Percentiles rank a stretch among this genome's conserved stretches.
phyloP scores from a whole-genome alignment of 2,113 vertebrate genomes.

The Xenopus laevis region DNA sequence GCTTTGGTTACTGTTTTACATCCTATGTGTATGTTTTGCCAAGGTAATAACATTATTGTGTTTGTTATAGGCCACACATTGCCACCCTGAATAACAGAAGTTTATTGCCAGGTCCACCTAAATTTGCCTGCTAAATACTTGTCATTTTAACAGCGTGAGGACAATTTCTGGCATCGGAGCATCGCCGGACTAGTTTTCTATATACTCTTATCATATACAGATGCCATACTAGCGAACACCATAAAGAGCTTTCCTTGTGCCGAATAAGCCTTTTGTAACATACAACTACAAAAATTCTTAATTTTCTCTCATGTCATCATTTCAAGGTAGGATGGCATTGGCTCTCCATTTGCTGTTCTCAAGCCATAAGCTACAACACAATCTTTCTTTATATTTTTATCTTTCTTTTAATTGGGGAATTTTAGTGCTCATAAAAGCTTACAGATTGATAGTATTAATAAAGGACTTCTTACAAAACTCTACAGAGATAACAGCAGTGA shows the following conservation, averaged over 20 bases:
- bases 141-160: neutral
- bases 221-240: neutral
- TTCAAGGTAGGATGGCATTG: constrained; percentile 22
- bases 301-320: neutral
- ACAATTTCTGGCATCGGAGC: neutral
- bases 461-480: constrained; percentile 27
- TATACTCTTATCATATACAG: neutral
- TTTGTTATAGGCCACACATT: neutral
- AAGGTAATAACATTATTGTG: too few relatives aligned
- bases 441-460: constrained; percentile 41
- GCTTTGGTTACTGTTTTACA: constrained; percentile 11
- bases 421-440: constrained; percentile 37
- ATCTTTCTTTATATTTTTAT: constrained; percentile 27
- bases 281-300: neutral
- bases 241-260: constrained; percentile 9
- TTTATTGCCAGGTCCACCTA: constrained; percentile 3
- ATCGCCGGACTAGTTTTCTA: neutral
- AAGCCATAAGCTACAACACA: constrained; percentile 33
- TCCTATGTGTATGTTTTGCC: constrained; percentile 16
- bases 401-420: constrained; percentile 40
- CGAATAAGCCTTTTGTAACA: neutral
- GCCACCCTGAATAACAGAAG: constrained; percentile 16
- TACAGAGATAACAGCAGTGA: neutral
- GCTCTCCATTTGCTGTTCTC: constrained; percentile 27
- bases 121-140: neutral